These are phyloP conservation scores for Dreissena rostriformis DNA, from an alignment of 1,140 invertebrate species.

Conservation along the genomic window DNA sequence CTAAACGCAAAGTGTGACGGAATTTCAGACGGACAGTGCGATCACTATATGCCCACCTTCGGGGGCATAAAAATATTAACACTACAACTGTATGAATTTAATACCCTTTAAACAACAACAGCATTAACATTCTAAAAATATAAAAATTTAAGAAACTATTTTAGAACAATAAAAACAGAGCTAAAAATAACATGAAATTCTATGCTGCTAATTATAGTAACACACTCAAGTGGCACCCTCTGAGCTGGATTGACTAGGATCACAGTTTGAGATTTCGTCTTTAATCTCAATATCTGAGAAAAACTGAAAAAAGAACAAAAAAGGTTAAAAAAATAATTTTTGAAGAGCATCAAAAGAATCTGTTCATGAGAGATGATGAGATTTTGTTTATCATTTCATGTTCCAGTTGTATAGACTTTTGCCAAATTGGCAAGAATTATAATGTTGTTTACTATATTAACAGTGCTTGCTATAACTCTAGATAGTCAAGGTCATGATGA, in stretches of 20 bases:
- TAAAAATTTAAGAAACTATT: too few species aligned
- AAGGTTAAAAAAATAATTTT: background rate
- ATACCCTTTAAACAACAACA: too few species aligned
- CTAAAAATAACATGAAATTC: too few species aligned
- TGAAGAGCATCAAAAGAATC: background rate
- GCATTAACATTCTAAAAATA: too few species aligned
- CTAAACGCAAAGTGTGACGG: too few species aligned
- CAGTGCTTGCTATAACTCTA: background rate
- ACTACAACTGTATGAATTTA: too few species aligned
- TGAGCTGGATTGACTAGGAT: slow-evolving; percentile 12
- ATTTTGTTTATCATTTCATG: background rate
- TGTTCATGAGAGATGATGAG: background rate
- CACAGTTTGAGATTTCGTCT: slow-evolving; percentile 19
- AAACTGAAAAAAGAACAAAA: slow-evolving; percentile 53
- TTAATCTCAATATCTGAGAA: slow-evolving; percentile 49
- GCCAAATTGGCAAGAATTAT: background rate
- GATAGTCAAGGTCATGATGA: too few species aligned
- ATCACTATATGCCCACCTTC: too few species aligned
- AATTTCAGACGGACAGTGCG: too few species aligned
- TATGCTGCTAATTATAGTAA: too few species aligned
- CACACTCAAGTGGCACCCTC: background rate
- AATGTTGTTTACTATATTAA: background rate
- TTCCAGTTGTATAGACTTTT: background rate
- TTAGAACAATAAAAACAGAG: too few species aligned
- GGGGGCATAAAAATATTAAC: too few species aligned